These are phyloP conservation scores for Smutsia gigantea DNA, from an alignment of 2,797 vertebrate genomes.

Conservation along the genomic window DNA sequence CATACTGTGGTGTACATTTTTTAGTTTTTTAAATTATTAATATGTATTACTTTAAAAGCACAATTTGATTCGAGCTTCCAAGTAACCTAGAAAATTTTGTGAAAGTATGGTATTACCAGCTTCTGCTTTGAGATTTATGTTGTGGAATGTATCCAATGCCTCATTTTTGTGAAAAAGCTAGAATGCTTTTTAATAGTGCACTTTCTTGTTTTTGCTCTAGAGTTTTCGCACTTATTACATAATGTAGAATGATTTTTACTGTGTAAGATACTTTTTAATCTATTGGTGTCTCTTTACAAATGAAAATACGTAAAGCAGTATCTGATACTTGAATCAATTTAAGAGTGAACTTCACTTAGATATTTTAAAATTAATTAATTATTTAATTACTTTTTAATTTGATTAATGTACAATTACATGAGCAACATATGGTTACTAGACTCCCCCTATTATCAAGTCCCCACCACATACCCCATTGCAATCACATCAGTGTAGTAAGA, in stretches of 20 bases:
- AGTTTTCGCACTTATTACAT: conserved; percentile 21
- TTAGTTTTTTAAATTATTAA: neutral
- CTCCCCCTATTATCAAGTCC: no score
- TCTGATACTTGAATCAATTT: neutral
- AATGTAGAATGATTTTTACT: conserved; percentile 2
- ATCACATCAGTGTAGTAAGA: no score
- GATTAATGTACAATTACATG: no score
- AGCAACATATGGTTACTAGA: no score
- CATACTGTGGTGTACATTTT: neutral
- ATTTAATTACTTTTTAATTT: no score
- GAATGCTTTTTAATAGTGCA: neutral
- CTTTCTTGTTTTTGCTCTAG: neutral
- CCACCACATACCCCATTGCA: no score
- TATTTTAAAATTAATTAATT: no score
- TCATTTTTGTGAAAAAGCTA: conserved; percentile 16
- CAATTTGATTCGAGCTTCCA: neutral
- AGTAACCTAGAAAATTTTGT: conserved; percentile 27
- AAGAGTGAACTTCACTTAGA: neutral
- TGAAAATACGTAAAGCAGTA: neutral
- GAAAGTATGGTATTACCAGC: neutral
- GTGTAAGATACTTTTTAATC: conserved; percentile 2
- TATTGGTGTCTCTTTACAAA: neutral
- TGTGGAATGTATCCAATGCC: neutral
- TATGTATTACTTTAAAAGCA: conserved; percentile 9
- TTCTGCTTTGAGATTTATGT: conserved; percentile 8